A percentile compares a stretch with the other conserved stretches of the same genome.
Conservation (phyloP, 1,140 invertebrate species). For the Caerostris extrusa region DNA sequence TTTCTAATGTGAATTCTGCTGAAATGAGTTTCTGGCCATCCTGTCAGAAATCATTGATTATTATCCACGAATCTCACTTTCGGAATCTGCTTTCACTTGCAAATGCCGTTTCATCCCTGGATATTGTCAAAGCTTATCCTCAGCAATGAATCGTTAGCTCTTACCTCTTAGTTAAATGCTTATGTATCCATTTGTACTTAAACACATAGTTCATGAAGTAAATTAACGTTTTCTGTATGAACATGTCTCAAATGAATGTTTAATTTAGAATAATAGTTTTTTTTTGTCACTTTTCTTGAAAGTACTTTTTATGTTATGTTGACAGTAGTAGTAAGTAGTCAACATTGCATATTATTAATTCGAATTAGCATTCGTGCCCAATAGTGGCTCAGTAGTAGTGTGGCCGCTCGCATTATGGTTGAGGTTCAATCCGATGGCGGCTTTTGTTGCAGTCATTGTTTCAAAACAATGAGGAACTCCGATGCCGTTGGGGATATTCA, state of each 20-base stretch:
- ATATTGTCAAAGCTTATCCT: not conserved
- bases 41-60: not conserved
- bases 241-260: not conserved
- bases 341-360: no score
- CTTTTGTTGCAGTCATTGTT: no score
- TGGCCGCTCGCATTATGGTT: no score
- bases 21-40: not conserved
- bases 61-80: not conserved
- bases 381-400: no score
- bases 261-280: not conserved
- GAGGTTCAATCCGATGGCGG: no score
- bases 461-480: no score
- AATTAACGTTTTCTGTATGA: not conserved
- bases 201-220: not conserved
- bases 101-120: not conserved
- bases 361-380: no score
- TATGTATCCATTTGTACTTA: not conserved
- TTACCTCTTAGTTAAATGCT: not conserved
- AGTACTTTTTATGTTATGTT: no score
- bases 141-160: not conserved
- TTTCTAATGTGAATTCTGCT: not conserved
- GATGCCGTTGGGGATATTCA: no score
- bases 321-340: no score
- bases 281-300: no score
- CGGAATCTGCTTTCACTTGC: not conserved